These are phyloP conservation scores for Mactromeris polynyma DNA, from an alignment of 2,888 invertebrate species.

Conservation along the genomic window DNA sequence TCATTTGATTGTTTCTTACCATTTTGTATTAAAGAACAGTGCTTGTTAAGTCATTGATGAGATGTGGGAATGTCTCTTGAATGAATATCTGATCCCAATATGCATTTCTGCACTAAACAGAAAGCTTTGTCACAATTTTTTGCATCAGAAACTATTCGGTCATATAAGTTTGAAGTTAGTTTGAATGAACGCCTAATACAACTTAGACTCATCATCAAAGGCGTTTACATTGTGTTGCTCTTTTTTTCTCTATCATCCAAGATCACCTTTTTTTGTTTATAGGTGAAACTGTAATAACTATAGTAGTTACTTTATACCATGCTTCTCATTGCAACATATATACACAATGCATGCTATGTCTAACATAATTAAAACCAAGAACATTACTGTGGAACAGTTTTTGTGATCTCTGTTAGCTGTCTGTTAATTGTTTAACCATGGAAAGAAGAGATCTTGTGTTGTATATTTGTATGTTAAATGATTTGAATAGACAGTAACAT, in stretches of 20 bases:
- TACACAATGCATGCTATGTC: constrained; percentile 16
- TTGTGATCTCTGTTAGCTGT: not conserved
- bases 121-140: no score
- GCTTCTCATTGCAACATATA: not conserved
- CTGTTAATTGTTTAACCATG: constrained; percentile 11
- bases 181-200: not conserved
- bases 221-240: not conserved
- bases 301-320: not conserved
- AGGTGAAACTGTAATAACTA: not conserved
- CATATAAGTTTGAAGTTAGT: not conserved
- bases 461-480: constrained; percentile 20
- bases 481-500: not conserved
- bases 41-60: not conserved
- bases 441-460: not conserved
- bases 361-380: constrained; percentile 17
- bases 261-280: not conserved
- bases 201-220: not conserved
- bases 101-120: not conserved
- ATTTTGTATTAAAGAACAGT: not conserved
- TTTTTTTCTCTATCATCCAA: not conserved
- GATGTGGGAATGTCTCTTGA: not conserved
- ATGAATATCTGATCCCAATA: not conserved
- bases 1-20: not conserved
- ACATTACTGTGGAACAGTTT: not conserved
- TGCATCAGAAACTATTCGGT: not conserved